Evolutionary conservation across 2,113 vertebrate species (phyloP).

Genomic region (Poecilia latipinna): DNA sequence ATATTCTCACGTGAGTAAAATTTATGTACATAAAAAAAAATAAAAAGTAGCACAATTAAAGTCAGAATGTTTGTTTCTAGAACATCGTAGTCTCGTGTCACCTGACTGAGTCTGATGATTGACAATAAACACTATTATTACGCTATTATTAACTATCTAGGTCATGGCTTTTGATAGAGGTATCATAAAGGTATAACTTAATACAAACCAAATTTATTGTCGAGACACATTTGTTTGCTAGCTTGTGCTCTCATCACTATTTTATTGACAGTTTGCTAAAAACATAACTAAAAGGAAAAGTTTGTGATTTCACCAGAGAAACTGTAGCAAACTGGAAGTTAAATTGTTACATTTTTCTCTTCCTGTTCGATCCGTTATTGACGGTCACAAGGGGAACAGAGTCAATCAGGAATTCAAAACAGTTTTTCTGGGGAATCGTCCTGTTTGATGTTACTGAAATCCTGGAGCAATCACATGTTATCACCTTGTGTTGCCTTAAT

Average conservation of each 20-base stretch:
- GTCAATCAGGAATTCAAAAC: too few species aligned
- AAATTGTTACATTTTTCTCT: too few species aligned
- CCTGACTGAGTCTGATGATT: constrained; percentile 8
- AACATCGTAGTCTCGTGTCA: not conserved
- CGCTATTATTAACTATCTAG: constrained; percentile 4
- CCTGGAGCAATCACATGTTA: too few species aligned
- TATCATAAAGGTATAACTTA: not conserved
- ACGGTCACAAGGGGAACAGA: too few species aligned
- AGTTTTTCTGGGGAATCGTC: too few species aligned
- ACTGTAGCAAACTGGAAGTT: too few species aligned
- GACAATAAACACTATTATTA: not conserved
- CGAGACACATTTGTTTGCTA: not conserved
- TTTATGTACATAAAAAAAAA: constrained; percentile 7
- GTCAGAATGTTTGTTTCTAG: constrained; percentile 6
- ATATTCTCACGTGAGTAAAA: not conserved
- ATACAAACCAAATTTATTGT: not conserved
- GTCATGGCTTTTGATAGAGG: not conserved
- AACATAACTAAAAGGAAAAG: too few species aligned
- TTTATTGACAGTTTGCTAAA: too few species aligned
- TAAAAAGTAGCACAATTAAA: constrained; percentile 19
- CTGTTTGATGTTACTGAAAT: not conserved
- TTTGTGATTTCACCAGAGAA: too few species aligned
- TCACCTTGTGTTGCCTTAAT: not conserved
- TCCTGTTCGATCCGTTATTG: too few species aligned
- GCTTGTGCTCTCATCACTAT: too few species aligned